phyloP scores from a whole-genome alignment of 2,888 invertebrate genomes.

The Aspidiotus rigidus region DNA sequence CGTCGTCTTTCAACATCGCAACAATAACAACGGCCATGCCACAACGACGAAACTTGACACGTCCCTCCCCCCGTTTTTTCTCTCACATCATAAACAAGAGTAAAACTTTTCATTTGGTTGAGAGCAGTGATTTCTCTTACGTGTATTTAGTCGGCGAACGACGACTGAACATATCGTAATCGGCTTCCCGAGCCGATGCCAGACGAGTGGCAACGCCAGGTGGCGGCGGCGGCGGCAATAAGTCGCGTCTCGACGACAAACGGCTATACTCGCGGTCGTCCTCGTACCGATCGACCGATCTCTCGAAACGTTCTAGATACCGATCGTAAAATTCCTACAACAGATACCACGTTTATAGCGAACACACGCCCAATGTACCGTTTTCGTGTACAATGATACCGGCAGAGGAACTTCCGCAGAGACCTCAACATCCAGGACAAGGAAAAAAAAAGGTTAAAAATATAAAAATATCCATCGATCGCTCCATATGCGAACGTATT shows the following conservation, averaged over 20 bases:
- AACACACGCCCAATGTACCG: background rate
- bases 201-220: conserved; percentile 32
- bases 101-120: background rate
- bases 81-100: too few species aligned
- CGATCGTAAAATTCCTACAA: conserved; percentile 34
- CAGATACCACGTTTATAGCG: conserved; percentile 11
- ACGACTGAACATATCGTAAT: conserved; percentile 31
- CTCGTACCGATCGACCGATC: conserved; percentile 31
- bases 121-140: conserved; percentile 23
- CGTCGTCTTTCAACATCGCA: too few species aligned
- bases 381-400: conserved; percentile 2
- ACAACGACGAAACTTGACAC: too few species aligned
- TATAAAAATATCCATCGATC: too few species aligned
- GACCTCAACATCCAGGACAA: background rate
- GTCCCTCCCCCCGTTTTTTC: too few species aligned
- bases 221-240: conserved; percentile 24
- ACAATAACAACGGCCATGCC: too few species aligned
- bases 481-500: too few species aligned
- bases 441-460: too few species aligned
- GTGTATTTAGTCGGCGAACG: conserved; percentile 30
- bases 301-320: conserved; percentile 33
- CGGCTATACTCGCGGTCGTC: conserved; percentile 31
- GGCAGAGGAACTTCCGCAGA: background rate
- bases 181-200: conserved; percentile 32
- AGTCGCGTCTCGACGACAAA: conserved; percentile 28